These are phyloP conservation scores for Chroicocephalus ridibundus DNA, from an alignment of 2,113 vertebrate species.

Conservation along the genomic window DNA sequence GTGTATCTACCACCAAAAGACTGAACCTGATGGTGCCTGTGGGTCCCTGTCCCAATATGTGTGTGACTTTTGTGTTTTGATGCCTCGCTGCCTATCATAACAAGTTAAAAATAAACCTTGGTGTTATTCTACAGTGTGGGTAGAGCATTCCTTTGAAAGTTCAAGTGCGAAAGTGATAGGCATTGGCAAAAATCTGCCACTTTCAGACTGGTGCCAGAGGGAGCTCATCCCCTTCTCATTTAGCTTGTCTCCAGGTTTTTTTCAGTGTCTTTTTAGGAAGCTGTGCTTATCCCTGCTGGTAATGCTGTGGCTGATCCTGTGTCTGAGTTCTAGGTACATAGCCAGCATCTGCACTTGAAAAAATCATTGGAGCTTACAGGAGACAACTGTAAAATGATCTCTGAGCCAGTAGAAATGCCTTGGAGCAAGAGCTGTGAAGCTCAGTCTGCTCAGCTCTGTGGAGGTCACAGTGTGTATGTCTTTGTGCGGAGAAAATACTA, in stretches of 20 bases:
- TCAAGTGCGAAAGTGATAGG: slow-evolving; percentile 17
- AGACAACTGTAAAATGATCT: not conserved
- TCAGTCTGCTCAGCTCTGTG: not conserved
- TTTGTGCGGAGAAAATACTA: not conserved
- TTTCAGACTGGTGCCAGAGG: not conserved
- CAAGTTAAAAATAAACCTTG: slow-evolving; percentile 43
- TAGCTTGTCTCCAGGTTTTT: not conserved
- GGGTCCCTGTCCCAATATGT: not conserved
- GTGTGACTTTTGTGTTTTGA: not conserved
- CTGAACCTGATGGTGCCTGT: not conserved
- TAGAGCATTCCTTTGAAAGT: slow-evolving; percentile 20
- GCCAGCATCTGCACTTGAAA: not conserved
- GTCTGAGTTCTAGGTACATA: not conserved
- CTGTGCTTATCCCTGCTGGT: not conserved
- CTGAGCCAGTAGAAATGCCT: not conserved
- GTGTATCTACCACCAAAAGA: not conserved
- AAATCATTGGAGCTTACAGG: not conserved
- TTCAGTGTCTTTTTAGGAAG: not conserved
- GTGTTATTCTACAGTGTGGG: not conserved
- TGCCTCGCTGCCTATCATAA: not conserved
- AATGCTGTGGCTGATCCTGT: not conserved
- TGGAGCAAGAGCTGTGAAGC: not conserved
- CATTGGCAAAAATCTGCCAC: slow-evolving; percentile 11
- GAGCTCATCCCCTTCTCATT: rapidly evolving
- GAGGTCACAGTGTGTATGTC: not conserved